Percentiles rank a stretch among this genome's conserved stretches.
These are phyloP conservation scores for Tribolium madens DNA, from an alignment of 1,140 invertebrate species.

Conservation along the genomic window DNA sequence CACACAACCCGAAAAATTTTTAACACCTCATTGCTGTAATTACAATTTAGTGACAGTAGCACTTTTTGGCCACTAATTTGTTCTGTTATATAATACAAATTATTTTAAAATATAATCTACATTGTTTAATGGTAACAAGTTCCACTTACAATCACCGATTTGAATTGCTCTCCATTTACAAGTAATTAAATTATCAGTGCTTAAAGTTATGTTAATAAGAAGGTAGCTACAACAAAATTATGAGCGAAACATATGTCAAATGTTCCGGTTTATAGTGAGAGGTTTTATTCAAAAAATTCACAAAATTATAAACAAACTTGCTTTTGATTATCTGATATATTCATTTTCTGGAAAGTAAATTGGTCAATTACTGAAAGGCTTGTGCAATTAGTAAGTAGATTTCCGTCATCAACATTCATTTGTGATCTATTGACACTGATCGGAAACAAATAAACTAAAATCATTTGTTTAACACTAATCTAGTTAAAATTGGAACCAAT, in stretches of 20 bases:
- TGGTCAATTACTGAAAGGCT: not conserved
- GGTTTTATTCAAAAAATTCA: not conserved
- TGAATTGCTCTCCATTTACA: not conserved
- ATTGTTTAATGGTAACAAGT: not conserved
- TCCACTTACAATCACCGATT: not conserved
- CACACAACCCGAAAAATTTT: not conserved
- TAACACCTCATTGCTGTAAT: not conserved
- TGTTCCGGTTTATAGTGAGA: not conserved
- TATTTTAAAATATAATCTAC: not conserved
- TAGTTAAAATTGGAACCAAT: not conserved
- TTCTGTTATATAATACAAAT: not conserved
- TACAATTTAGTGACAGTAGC: not conserved
- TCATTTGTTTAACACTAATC: too few species aligned
- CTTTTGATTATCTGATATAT: not conserved
- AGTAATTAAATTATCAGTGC: not conserved
- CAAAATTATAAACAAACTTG: not conserved
- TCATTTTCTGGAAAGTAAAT: not conserved
- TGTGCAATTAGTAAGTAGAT: not conserved
- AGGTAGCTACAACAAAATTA: not conserved
- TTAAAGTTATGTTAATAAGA: not conserved
- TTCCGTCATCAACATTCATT: not conserved
- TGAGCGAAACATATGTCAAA: not conserved
- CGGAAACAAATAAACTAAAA: not conserved
- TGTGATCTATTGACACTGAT: not conserved
- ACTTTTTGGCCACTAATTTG: not conserved